Base-by-base conservation (phyloP, 2,113 vertebrate genomes). In the Progne subis region DNA sequence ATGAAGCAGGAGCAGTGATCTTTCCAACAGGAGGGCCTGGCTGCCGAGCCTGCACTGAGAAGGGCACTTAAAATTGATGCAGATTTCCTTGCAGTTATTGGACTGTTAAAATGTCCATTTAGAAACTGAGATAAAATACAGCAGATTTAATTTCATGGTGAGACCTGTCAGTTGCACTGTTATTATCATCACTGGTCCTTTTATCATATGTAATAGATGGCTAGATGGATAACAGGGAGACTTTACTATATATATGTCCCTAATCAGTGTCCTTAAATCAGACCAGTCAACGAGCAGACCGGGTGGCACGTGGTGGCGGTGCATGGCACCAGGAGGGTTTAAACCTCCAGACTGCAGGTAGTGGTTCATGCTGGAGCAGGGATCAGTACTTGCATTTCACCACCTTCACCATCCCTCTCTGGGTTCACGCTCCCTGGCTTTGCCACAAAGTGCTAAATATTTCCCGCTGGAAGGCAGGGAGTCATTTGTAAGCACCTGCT, bases 81-180 rank as follows among this genome's bases (percentile, higher is more conserved):
- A 82, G 86, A 93, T 82, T 88, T 92, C 65, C 67, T 86, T 2
- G 9, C 60, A 53, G 86, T 93, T 95, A 72, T 37, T 67, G 71
- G 78, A 67, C 94, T 84, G 86, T 92, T 88, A 85, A 79, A 82
- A 65, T 63, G 92, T 93, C 90, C 92, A 81, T 75, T 95, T 97
- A 92, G 95, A 94, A 96, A 59, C 83, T 41, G 90, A 93, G 92
- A 94, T 90, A 85, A 96, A 97, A 87, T 85, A 74, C 74, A 81
- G 89, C 68, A 67, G 76, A 81, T 92, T 92, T 90, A 91, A 89
- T 94, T 96, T 95, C 87, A 57, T 93, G 69, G 70, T 86, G 64
- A 80, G 95, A 94, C 82, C 82, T 83, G 70, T 95, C 88, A 74
- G 32, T 91, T 43, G 43, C 56, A 83, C 93, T 92, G 0, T 92